Base-by-base conservation (phyloP, 1,140 invertebrate species). In the Ceratosolen fusciceps region DNA sequence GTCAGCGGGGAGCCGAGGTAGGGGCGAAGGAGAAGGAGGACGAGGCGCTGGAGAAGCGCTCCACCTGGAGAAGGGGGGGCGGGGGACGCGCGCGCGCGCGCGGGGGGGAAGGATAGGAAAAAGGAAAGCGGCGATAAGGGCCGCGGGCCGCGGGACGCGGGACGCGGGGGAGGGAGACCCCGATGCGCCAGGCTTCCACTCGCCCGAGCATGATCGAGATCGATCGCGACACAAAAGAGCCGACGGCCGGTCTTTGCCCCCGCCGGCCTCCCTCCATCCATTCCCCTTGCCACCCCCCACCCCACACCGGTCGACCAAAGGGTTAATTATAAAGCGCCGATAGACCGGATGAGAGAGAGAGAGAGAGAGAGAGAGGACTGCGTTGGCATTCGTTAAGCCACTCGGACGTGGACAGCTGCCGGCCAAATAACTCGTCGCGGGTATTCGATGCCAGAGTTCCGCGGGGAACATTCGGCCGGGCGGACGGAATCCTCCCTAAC, bases 121-220 rank as follows among this genome's bases (percentile, higher is more conserved):
- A n/a, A 12, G 62, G 12, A 21, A 8, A 16, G 3, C 10, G 29
- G 5, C 62, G 62, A 37, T 29, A 37, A 70, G 37, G 19, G 29
- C 19, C 16, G 67, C 21, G 70, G 31, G 39, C n/a, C n/a, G n/a
- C n/a, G n/a, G n/a, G n/a, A n/a, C n/a, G n/a, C n/a, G n/a, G n/a
- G n/a, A n/a, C 9, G 52, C 31, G 72, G 24, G 37, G 70, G 72
- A 73, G 73, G 80, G 76, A 21, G 47, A n/a, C 16, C 52, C 52
- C 29, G 79, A 81, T 80, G 60, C 12, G 24, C 52, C 75, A 71
- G 83, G 81, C 83, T 87, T 86, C 85, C 83, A 77, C 86, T 87
- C 82, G 84, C 81, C 74, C 82, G 78, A 86, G 87, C 86, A 81
- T 86, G 85, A 87, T 86, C 84, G 83, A 85, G 83, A 87, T 86